Evolutionary conservation across 2,888 invertebrate species (phyloP).

Genomic region (Dorcus hopei): DNA sequence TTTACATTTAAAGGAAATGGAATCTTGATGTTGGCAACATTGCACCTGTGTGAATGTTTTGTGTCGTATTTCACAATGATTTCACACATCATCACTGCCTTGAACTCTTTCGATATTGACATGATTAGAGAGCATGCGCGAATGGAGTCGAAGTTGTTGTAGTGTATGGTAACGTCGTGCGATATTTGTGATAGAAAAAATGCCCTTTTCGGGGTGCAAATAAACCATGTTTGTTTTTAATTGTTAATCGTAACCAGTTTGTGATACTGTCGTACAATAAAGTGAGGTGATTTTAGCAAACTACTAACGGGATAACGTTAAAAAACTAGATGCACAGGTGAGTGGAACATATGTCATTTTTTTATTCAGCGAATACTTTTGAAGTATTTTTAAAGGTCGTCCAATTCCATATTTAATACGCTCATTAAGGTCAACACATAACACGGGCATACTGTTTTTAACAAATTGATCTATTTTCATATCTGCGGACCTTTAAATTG

Average conservation of each 20-base stretch:
- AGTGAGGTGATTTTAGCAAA: slow-evolving; percentile 6
- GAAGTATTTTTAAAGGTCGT: background rate
- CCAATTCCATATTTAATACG: background rate
- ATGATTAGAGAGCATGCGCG: slow-evolving; percentile 8
- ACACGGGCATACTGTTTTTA: background rate
- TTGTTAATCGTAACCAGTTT: slow-evolving; percentile 11
- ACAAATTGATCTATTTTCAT: background rate
- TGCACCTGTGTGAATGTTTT: too few relatives aligned
- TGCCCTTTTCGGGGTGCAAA: slow-evolving; percentile 11
- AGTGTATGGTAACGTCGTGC: background rate
- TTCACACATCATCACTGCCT: too few relatives aligned
- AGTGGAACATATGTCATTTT: slow-evolving; percentile 16
- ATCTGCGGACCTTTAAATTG: background rate
- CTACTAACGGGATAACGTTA: background rate
- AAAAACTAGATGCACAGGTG: slow-evolving; percentile 5
- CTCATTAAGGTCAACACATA: background rate
- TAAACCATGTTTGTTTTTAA: slow-evolving; percentile 17
- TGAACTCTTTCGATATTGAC: slow-evolving; percentile 4
- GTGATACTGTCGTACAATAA: slow-evolving; percentile 1
- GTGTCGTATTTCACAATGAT: too few relatives aligned
- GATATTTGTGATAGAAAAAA: background rate
- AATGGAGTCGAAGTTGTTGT: background rate
- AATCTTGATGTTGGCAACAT: too few relatives aligned
- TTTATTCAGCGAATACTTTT: background rate
- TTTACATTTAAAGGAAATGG: too few relatives aligned